Evolutionary conservation across 2,888 invertebrate species (phyloP).

Genomic region (Sminthurinus aureus): DNA sequence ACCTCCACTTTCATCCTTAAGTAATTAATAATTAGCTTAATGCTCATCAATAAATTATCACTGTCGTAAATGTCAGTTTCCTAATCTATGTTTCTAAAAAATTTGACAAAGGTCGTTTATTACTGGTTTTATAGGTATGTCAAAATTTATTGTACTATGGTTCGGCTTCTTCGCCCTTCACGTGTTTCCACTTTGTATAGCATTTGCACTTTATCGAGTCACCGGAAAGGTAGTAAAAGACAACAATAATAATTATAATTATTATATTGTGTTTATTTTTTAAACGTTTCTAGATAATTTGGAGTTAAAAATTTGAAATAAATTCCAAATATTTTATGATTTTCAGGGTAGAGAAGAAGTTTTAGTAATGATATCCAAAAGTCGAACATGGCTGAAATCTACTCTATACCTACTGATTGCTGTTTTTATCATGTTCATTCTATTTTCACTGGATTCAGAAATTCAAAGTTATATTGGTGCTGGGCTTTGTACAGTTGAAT

Average conservation of each 20-base stretch:
- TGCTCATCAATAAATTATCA: too few species aligned
- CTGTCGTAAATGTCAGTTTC: too few species aligned
- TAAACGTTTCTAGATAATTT: neutral
- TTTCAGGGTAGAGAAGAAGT: constrained; percentile 33
- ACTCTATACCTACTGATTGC: constrained; percentile 26
- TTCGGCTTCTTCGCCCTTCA: constrained; percentile 31
- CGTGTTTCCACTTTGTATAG: constrained; percentile 21
- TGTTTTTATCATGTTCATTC: constrained; percentile 32
- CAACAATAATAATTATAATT: too few species aligned
- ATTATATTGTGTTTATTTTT: neutral
- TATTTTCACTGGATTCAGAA: constrained; percentile 34
- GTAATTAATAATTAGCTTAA: neutral
- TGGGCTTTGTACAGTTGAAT: constrained; percentile 24
- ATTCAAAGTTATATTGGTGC: constrained; percentile 35
- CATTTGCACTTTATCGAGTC: constrained; percentile 27
- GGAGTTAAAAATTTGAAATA: neutral
- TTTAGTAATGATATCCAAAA: constrained; percentile 18
- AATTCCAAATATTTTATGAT: neutral
- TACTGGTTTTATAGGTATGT: constrained; percentile 3
- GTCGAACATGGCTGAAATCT: constrained; percentile 34
- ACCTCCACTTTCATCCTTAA: neutral
- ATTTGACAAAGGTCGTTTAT: neutral
- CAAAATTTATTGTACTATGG: constrained; percentile 26
- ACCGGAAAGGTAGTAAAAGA: constrained; percentile 23
- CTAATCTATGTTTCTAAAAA: too few species aligned